phyloP scores from a whole-genome alignment of 2,888 invertebrate genomes.

The Pheosia gnoma region DNA sequence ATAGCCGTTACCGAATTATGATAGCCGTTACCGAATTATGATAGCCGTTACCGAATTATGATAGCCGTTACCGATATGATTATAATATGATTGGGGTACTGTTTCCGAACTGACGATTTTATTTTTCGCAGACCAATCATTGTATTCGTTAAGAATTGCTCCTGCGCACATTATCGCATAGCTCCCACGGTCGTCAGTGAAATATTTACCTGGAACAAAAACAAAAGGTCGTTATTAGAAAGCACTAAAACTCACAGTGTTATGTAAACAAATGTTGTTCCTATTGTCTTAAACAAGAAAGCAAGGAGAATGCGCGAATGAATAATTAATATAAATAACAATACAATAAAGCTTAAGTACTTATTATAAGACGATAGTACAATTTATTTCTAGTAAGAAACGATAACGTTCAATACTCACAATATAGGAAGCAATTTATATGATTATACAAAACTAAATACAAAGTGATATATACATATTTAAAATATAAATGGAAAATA shows the following conservation, averaged over 20 bases:
- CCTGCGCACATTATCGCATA: neutral
- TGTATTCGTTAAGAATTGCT: neutral
- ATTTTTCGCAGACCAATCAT: neutral
- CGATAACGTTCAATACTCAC: no score
- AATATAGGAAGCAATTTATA: no score
- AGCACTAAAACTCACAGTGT: conserved; percentile 23
- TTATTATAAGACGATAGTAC: no score
- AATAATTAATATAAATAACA: conserved; percentile 3
- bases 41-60: no score
- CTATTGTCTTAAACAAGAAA: conserved; percentile 35
- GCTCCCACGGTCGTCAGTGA: conserved; percentile 19
- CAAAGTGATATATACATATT: no score
- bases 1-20: no score
- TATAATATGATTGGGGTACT: no score
- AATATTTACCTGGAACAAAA: conserved; percentile 47
- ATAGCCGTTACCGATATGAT: no score
- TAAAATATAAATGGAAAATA: no score
- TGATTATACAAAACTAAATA: no score
- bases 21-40: no score
- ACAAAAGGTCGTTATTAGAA: conserved; percentile 33
- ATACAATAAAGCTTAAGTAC: neutral
- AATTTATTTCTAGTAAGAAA: no score
- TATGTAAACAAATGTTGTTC: conserved; percentile 14
- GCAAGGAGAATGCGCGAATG: conserved; percentile 11
- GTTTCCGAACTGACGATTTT: neutral